Percentiles rank a stretch among this genome's conserved stretches.
Evolutionary conservation across 1,140 invertebrate species (phyloP).

Genomic region (Lordiphosa collinella): DNA sequence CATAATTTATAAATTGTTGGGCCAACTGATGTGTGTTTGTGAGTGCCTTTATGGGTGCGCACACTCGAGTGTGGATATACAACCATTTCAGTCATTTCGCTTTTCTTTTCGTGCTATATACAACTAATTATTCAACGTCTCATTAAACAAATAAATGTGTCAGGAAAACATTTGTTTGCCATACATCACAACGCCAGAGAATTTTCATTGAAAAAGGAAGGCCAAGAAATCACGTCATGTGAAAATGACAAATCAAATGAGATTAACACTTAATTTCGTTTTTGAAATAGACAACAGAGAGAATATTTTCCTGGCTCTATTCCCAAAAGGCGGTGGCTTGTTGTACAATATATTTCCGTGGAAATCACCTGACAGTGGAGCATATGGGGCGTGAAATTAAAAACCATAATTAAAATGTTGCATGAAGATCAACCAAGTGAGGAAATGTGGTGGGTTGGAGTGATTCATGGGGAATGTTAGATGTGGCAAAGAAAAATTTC

Average conservation of each 20-base stretch:
- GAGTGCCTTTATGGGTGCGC: not conserved
- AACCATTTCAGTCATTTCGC: slow-evolving; percentile 38
- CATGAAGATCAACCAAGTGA: slow-evolving; percentile 12
- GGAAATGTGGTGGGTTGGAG: not conserved
- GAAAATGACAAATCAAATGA: slow-evolving; percentile 74
- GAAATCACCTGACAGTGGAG: slow-evolving; percentile 59
- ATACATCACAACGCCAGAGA: slow-evolving; percentile 52
- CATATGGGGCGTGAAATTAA: slow-evolving; percentile 61
- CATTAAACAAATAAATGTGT: slow-evolving; percentile 77
- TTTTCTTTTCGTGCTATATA: slow-evolving; percentile 42
- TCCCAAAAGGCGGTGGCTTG: slow-evolving; percentile 24
- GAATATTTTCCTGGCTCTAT: slow-evolving; percentile 9
- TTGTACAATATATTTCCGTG: slow-evolving; percentile 25
- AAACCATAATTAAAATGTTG: slow-evolving; percentile 61
- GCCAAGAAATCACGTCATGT: slow-evolving; percentile 66
- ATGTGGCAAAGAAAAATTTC: too few relatives aligned
- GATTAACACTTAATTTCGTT: slow-evolving; percentile 70
- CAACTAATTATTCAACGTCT: slow-evolving; percentile 74
- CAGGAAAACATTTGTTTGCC: slow-evolving; percentile 71
- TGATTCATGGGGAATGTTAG: not conserved
- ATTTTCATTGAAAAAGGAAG: slow-evolving; percentile 38
- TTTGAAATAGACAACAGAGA: slow-evolving; percentile 47
- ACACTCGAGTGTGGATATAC: not conserved
- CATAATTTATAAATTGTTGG: slow-evolving; percentile 69
- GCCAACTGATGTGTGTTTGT: slow-evolving; percentile 7